Evolutionary conservation across 2,888 invertebrate genomes (phyloP).

Genomic region (Hypercompe scribonia): DNA sequence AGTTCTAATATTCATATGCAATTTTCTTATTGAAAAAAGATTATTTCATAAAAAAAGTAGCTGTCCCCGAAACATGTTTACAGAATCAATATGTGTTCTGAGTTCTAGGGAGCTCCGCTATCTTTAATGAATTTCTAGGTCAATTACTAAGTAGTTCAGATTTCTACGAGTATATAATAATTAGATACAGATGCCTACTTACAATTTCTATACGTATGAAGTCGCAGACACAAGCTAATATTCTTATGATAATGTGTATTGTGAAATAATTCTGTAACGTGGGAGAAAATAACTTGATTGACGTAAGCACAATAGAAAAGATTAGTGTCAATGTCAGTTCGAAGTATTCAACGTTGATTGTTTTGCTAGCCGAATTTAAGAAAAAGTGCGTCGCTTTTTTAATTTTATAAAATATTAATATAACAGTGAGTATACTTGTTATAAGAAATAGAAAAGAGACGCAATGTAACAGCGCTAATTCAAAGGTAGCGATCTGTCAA

Average conservation of each 20-base stretch:
- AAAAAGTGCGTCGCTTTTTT: slow-evolving; percentile 1
- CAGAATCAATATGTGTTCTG: neutral
- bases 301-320: slow-evolving; percentile 8
- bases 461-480: slow-evolving; percentile 59
- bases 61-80: neutral
- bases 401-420: slow-evolving; percentile 18
- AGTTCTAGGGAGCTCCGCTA: neutral
- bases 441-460: slow-evolving; percentile 49
- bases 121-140: neutral
- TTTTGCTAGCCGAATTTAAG: slow-evolving; percentile 3
- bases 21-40: neutral
- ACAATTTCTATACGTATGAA: neutral
- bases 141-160: neutral
- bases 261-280: slow-evolving; percentile 3
- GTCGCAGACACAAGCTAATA: neutral
- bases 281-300: slow-evolving; percentile 7
- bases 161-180: neutral
- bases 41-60: neutral
- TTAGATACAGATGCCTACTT: neutral
- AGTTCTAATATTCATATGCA: no score
- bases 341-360: slow-evolving; percentile 4
- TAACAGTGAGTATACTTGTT: slow-evolving; percentile 42
- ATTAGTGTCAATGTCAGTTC: slow-evolving; percentile 10
- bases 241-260: neutral
- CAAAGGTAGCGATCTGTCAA: slow-evolving; percentile 69